These are phyloP conservation scores for Dryadula phaetusa DNA, from an alignment of 2,888 invertebrate genomes.

Conservation along the genomic window DNA sequence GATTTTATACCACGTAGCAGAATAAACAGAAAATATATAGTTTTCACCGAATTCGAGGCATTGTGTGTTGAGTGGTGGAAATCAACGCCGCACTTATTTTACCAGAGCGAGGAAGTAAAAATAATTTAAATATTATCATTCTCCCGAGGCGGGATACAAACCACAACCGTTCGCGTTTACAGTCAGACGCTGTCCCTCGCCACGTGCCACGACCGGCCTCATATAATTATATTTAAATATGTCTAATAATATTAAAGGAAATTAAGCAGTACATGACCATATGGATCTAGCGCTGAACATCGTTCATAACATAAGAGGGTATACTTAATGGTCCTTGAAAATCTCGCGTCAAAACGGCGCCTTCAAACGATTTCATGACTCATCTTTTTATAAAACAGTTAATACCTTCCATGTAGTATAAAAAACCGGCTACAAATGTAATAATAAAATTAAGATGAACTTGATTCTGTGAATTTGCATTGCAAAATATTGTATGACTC, in stretches of 20 bases:
- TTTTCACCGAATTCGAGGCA: no score
- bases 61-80: no score
- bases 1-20: no score
- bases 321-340: conserved; percentile 4
- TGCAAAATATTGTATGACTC: background rate
- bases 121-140: no score
- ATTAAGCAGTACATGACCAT: background rate
- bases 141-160: no score
- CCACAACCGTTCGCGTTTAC: no score
- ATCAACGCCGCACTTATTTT: no score
- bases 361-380: conserved; percentile 23
- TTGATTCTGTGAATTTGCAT: background rate
- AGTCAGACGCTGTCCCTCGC: no score
- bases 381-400: conserved; percentile 14
- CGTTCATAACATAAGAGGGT: background rate
- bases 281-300: background rate
- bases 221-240: background rate
- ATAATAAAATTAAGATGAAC: background rate
- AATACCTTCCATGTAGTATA: background rate
- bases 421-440: background rate
- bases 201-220: no score
- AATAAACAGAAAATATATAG: no score
- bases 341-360: conserved; percentile 28
- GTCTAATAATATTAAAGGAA: background rate
- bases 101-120: no score